Base-by-base conservation (phyloP, 2,888 invertebrate genomes). In the Stenoptilia bipunctidactyla region DNA sequence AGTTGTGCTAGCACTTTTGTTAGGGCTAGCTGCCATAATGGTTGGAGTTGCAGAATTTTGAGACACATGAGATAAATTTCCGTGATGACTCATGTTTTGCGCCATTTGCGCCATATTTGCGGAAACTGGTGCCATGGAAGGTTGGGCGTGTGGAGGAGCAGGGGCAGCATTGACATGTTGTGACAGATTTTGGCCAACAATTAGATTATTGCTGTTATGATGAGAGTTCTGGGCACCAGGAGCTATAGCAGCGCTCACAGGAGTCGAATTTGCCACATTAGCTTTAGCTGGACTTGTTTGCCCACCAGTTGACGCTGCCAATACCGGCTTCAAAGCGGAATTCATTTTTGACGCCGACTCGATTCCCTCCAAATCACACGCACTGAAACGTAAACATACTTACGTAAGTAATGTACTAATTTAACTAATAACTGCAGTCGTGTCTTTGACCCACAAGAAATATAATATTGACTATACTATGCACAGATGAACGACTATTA, bases 281-380 rank as follows among this genome's bases (percentile, higher is more conserved):
- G 62, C 76, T 58, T 82, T 80, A 34, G 80, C 75, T 47, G 79
- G 72, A 49, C 75, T 80, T 47, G 73, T 62, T 59, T 75, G 77
- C 41, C 68, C 79, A 43, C 69, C 84, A 69, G 62, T 75, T 66
- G 68, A 71, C 56, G 74, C 79, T 61, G 80, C 73, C 57, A 87
- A 61, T 58, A 83, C 86, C 65, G 87, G 86, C 73, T 87, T 87
- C 69, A 87, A 67, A 61, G 86, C 86, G 60, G 87, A 86, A 79
- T 86, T 88, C 88, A 88, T 87, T 66, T 9, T n/a, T 30, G n/a
- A 30, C 30, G 20, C 46, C 61, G 56, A 52, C 59, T 51, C 49
- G 52, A 52, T 34, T 34, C 51, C 44, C 50, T 53, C 52, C 52
- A 53, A 50, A 47, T 49, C 51, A 57, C 60, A 54, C 54, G 59